Evolutionary conservation across 2,888 invertebrate genomes (phyloP), one percentile per base, ranked within the genome.

Genomic region (Noctua fimbriata): DNA sequence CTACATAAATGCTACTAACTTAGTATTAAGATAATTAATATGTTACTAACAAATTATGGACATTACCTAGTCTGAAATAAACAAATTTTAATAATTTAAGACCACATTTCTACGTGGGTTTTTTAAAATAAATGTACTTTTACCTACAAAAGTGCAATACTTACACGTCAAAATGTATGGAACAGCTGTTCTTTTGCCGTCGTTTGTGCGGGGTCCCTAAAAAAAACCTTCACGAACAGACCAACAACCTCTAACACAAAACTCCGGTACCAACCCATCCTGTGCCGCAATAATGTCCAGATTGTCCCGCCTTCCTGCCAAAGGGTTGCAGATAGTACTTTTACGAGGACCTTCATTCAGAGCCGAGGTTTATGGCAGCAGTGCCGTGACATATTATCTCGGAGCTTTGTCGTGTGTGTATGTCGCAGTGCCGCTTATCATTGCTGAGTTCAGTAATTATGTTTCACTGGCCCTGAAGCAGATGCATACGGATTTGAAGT

Each of bases 301-400:
- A 84, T 58, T 55, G 32, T 14, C 10, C 28, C 36, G 66, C 47
- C 81, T 72, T 88, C 86, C 88, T 86, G 87, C 21, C 24, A 10
- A 28, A 69, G 69, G 81, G 69, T 65, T 76, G 14, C 28, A n/a
- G 86, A 87, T 88, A 83, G n/a, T 52, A 79, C 60, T 73, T 87
- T 88, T 87, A 86, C 69, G 86, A 72, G 60, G 65, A 52, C 12
- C 83, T 75, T 21, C 75, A 76, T 81, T 69, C 73, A 73, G 32
- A 71, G 52, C 73, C 47, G 32, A 10, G 52, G 55, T 79, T 88
- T 76, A 87, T 76, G 55, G n/a, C 66, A 7, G 28, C 41, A 58
- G 32, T 70, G 18, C 44, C 44, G 67, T 65, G 52, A 55, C n/a
- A 18, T 65, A 81, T 41, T n/a, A 81, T 69, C 63, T 63, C n/a